Percentiles rank a stretch among this genome's conserved stretches.
phyloP scores from a whole-genome alignment of 1,140 invertebrate species.

The Yoshiicerus persimilis region DNA sequence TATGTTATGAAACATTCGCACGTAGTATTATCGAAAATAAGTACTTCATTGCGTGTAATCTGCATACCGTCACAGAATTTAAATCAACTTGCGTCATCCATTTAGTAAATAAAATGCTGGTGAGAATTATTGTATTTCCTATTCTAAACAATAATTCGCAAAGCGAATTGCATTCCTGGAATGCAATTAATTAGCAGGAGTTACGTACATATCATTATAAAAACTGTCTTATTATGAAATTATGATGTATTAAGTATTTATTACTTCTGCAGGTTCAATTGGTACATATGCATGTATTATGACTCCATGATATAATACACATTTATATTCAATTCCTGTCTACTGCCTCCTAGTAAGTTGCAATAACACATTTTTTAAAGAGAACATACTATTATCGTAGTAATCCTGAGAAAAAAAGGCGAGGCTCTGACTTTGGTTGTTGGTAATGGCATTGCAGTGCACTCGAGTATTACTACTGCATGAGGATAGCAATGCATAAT shows the following conservation, averaged over 20 bases:
- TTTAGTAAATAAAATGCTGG: too few species aligned
- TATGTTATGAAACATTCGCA: neutral
- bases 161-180: neutral
- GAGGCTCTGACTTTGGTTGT: neutral
- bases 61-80: neutral
- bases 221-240: too few species aligned
- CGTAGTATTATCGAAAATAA: neutral
- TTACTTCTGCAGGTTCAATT: neutral
- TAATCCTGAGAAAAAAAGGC: neutral
- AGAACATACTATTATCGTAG: neutral
- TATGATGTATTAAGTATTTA: too few species aligned
- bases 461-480: neutral
- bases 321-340: neutral
- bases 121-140: neutral
- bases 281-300: neutral
- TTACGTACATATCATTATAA: too few species aligned
- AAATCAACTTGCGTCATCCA: neutral
- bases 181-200: too few species aligned
- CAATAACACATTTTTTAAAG: neutral
- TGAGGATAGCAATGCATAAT: neutral
- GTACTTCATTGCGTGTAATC: too few species aligned
- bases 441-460: neutral
- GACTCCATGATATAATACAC: neutral
- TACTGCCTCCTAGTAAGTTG: neutral
- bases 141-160: neutral